phyloP scores from a whole-genome alignment of 2,888 invertebrate genomes.

The Coleophora deauratella region DNA sequence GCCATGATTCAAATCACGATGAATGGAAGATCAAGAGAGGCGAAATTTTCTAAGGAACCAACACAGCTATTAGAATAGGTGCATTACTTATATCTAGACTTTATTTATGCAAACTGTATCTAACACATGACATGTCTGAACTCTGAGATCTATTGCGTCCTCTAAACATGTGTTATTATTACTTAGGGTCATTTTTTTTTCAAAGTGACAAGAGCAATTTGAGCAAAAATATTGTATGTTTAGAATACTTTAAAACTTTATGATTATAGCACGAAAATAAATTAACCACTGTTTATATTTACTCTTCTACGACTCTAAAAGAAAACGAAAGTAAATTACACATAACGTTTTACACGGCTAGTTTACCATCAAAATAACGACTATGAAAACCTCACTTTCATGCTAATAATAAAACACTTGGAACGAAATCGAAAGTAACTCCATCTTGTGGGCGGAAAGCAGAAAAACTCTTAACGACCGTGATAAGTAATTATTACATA shows the following conservation, averaged over 20 bases:
- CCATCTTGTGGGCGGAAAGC: conserved; percentile 27
- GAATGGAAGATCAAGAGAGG: neutral
- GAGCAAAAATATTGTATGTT: too few relatives aligned
- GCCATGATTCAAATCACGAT: conserved; percentile 1
- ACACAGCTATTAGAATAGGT: conserved; percentile 1
- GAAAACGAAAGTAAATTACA: conserved; percentile 34
- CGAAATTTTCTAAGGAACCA: neutral
- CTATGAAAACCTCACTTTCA: conserved; percentile 22
- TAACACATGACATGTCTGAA: too few relatives aligned
- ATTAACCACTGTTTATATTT: neutral
- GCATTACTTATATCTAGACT: too few relatives aligned
- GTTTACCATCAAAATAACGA: conserved; percentile 24
- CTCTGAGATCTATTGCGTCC: too few relatives aligned
- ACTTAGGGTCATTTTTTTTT: too few relatives aligned
- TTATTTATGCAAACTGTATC: too few relatives aligned
- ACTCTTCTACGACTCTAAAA: neutral
- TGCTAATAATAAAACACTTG: conserved; percentile 8
- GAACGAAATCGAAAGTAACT: conserved; percentile 41
- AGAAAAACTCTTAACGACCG: conserved; percentile 16
- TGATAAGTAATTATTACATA: conserved; percentile 14
- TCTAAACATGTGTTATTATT: too few relatives aligned
- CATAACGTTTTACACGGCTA: conserved; percentile 17
- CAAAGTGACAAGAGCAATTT: too few relatives aligned
- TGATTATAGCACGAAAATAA: neutral
- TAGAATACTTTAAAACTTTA: too few relatives aligned